A percentile compares a stretch with the other conserved stretches of the same genome.
Evolutionary conservation across 2,888 invertebrate species (phyloP).

Genomic region (Anthophora plumipes): DNA sequence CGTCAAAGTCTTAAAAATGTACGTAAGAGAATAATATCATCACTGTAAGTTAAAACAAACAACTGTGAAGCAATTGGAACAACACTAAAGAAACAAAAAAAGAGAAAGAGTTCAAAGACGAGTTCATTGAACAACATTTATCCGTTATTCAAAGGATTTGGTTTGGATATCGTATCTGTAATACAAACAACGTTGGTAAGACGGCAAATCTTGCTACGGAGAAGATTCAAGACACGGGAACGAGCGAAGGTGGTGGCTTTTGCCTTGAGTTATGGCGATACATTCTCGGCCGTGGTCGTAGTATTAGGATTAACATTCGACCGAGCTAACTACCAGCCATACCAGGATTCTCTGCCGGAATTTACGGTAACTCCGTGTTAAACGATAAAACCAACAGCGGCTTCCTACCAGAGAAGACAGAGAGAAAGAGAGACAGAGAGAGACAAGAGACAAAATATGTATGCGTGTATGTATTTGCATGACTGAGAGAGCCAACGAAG

Average conservation of each 20-base stretch:
- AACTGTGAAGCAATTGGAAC: too few relatives aligned
- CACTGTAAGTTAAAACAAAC: too few relatives aligned
- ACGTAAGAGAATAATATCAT: too few relatives aligned
- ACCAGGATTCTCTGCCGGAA: constrained; percentile 70
- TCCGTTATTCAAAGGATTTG: neutral
- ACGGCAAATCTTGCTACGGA: constrained; percentile 41
- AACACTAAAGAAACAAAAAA: too few relatives aligned
- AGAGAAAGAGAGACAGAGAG: constrained; percentile 7
- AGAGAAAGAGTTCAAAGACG: too few relatives aligned
- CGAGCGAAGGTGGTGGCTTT: constrained; percentile 53
- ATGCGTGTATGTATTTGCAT: constrained; percentile 52
- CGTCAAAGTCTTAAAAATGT: too few relatives aligned
- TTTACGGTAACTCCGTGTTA: constrained; percentile 78
- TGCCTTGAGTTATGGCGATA: constrained; percentile 61
- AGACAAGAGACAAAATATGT: constrained; percentile 46
- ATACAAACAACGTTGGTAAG: constrained; percentile 19
- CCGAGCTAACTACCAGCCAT: constrained; percentile 73
- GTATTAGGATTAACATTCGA: constrained; percentile 74
- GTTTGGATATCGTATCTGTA: constrained; percentile 25
- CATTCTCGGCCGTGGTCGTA: constrained; percentile 57
- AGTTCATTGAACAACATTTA: constrained; percentile 23
- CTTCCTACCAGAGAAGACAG: constrained; percentile 62
- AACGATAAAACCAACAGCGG: constrained; percentile 79
- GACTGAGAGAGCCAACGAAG: constrained; percentile 31
- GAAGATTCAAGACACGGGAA: constrained; percentile 52